Conservation (phyloP, 2,797 vertebrate genomes). For the Typhlichthys eigenmanni region DNA sequence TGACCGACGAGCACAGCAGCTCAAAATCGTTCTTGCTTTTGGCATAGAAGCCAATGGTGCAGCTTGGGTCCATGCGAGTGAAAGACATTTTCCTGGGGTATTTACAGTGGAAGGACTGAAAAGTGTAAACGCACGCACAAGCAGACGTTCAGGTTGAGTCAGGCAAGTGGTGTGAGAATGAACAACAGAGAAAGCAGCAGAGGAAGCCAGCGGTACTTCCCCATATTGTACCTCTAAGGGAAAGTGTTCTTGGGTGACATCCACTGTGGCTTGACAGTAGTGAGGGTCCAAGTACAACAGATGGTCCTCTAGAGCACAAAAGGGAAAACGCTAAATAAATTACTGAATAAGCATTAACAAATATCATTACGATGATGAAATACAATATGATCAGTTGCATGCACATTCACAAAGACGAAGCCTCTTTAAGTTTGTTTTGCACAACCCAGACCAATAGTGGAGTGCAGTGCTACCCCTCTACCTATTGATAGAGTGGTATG, state of each 20-base stretch:
- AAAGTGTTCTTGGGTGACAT: constrained; percentile 78
- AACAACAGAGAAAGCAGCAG: constrained; percentile 20
- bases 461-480: too few species aligned
- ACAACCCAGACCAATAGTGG: too few species aligned
- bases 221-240: constrained; percentile 79
- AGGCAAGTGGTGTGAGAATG: not conserved
- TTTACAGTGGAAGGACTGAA: constrained; percentile 89
- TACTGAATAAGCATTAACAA: not conserved
- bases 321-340: not conserved
- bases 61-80: constrained; percentile 91
- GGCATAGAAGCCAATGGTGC: constrained; percentile 89
- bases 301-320: constrained; percentile 77
- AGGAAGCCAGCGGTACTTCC: constrained; percentile 8
- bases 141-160: not conserved
- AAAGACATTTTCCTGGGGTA: constrained; percentile 86
- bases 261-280: constrained; percentile 86
- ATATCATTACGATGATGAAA: not conserved
- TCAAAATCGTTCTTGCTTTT: constrained; percentile 80
- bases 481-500: too few species aligned
- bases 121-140: not conserved
- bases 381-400: not conserved
- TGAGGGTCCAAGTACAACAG: constrained; percentile 92
- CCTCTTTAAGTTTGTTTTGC: too few species aligned
- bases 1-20: constrained; percentile 73
- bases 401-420: too few species aligned